Conservation (phyloP, 2,113 vertebrate genomes). For the Phrynosoma platyrhinos region DNA sequence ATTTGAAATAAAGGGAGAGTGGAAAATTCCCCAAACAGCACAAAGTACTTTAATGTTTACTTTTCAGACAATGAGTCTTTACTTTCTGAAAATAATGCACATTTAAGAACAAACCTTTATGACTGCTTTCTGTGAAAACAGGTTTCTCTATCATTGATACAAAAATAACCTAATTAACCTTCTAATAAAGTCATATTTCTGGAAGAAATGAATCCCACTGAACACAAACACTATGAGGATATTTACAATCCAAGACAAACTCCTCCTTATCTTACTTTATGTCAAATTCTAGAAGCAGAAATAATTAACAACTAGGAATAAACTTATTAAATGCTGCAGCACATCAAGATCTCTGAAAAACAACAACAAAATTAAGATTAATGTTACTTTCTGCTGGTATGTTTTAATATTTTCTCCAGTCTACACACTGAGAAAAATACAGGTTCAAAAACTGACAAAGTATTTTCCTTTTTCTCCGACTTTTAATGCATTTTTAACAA, state of each 20-base stretch:
- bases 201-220: background rate
- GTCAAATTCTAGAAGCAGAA: background rate
- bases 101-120: background rate
- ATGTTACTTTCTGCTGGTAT: constrained; percentile 22
- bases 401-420: background rate
- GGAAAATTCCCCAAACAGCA: background rate
- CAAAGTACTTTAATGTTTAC: background rate
- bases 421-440: background rate
- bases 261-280: constrained; percentile 22
- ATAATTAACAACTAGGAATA: constrained; percentile 8
- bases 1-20: constrained; percentile 15
- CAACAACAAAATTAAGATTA: constrained; percentile 16
- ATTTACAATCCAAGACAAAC: background rate
- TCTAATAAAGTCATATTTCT: background rate
- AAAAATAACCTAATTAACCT: background rate
- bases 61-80: background rate
- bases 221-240: background rate
- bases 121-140: constrained; percentile 7
- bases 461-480: background rate
- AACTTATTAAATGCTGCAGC: background rate
- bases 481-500: background rate
- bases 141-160: background rate
- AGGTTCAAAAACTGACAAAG: background rate
- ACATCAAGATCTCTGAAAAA: constrained; percentile 9
- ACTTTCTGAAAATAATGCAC: background rate